Evolutionary conservation across 2,888 invertebrate species (phyloP).

Genomic region (Melipona bicolor): DNA sequence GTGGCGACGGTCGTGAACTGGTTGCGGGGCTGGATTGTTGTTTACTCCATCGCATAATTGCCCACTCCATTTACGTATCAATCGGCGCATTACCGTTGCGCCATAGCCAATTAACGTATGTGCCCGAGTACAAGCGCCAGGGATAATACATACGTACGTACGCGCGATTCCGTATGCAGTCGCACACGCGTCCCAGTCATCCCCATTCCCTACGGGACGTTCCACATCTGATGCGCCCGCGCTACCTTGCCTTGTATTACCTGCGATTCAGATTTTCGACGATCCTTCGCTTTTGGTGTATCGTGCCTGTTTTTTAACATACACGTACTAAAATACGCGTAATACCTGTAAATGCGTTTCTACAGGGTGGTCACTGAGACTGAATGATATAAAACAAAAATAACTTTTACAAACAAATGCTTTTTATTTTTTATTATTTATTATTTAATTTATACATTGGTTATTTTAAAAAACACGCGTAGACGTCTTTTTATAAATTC

Average conservation of each 20-base stretch:
- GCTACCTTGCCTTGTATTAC: not conserved
- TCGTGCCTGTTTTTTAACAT: too few relatives aligned
- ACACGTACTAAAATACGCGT: too few relatives aligned
- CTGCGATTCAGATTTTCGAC: not conserved
- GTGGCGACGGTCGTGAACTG: slow-evolving; percentile 39
- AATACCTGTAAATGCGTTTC: too few relatives aligned
- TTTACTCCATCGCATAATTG: slow-evolving; percentile 72
- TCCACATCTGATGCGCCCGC: not conserved
- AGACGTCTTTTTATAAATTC: too few relatives aligned
- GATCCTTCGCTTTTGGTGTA: not conserved
- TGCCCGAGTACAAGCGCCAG: slow-evolving; percentile 19
- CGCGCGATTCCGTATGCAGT: slow-evolving; percentile 27
- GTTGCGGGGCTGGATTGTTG: slow-evolving; percentile 57
- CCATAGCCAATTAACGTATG: slow-evolving; percentile 69
- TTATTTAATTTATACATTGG: too few relatives aligned
- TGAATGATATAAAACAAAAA: too few relatives aligned
- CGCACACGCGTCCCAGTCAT: not conserved
- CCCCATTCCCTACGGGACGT: slow-evolving; percentile 8
- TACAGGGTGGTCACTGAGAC: too few relatives aligned
- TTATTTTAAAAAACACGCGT: too few relatives aligned
- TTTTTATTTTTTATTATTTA: too few relatives aligned
- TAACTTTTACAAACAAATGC: too few relatives aligned
- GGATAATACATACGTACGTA: slow-evolving; percentile 36
- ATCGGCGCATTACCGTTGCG: slow-evolving; percentile 71
- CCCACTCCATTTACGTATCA: slow-evolving; percentile 74